phyloP scores from a whole-genome alignment of 2,888 invertebrate species.

The Heliconius charithonia region DNA sequence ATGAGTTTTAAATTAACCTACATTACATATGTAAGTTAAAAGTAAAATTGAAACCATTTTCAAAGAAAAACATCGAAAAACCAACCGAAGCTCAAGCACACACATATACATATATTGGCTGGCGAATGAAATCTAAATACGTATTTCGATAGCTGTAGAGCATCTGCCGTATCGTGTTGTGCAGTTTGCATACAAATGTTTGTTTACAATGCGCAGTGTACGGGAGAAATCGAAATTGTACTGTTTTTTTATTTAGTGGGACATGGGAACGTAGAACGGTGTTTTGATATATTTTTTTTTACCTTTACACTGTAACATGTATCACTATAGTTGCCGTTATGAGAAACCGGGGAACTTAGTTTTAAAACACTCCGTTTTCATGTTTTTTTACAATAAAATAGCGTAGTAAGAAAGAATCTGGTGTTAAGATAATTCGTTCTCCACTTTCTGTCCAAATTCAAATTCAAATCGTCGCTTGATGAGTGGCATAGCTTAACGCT shows the following conservation, averaged over 20 bases:
- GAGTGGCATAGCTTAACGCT: too few species aligned
- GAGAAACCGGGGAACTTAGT: background rate
- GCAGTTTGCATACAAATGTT: slow-evolving; percentile 26
- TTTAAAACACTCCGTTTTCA: background rate
- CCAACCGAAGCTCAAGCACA: background rate
- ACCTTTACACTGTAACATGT: background rate
- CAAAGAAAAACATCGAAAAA: background rate
- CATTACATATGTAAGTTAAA: background rate
- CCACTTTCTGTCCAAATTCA: too few species aligned
- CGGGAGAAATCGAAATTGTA: slow-evolving; percentile 11
- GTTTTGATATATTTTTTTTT: background rate
- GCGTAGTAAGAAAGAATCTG: too few species aligned
- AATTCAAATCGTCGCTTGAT: too few species aligned
- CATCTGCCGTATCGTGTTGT: slow-evolving; percentile 22
- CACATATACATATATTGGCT: slow-evolving; percentile 13
- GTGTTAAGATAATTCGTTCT: too few species aligned
- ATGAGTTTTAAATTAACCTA: background rate
- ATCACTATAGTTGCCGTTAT: background rate
- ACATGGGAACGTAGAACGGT: background rate
- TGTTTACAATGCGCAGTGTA: slow-evolving; percentile 3
- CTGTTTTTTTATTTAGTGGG: background rate
- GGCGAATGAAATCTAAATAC: slow-evolving; percentile 25
- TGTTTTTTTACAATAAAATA: background rate
- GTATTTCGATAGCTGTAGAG: slow-evolving; percentile 17
- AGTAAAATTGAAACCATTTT: background rate